phyloP scores from a whole-genome alignment of 2,888 invertebrate genomes.

The Tethea ocularis region DNA sequence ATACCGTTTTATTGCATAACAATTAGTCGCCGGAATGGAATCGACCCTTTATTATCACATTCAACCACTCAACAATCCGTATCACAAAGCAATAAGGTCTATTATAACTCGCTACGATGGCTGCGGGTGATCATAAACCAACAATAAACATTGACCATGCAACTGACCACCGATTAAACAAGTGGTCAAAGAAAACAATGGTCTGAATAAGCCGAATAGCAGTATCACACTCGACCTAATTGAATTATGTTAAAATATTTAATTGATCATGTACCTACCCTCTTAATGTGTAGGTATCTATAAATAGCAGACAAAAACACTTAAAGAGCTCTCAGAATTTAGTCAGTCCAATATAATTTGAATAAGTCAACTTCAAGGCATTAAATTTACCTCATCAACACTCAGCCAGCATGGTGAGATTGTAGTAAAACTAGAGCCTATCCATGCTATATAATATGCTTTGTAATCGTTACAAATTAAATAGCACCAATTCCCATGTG shows the following conservation, averaged over 20 bases:
- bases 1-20: slow-evolving; percentile 73
- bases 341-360: no score
- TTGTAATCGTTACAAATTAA: no score
- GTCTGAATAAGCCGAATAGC: slow-evolving; percentile 13
- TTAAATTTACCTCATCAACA: no score
- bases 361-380: no score
- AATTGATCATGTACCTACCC: not conserved
- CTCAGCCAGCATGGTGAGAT: no score
- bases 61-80: slow-evolving; percentile 21
- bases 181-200: slow-evolving; percentile 61
- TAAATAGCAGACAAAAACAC: no score
- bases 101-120: slow-evolving; percentile 16
- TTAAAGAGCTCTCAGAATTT: no score
- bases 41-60: slow-evolving; percentile 22
- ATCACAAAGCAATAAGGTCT: slow-evolving; percentile 31
- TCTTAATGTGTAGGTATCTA: no score
- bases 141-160: slow-evolving; percentile 41
- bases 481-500: not conserved
- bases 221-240: slow-evolving; percentile 7
- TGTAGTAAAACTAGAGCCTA: no score
- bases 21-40: slow-evolving; percentile 54
- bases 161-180: slow-evolving; percentile 53
- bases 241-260: slow-evolving; percentile 5
- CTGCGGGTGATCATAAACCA: not conserved
- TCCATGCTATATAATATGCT: no score